These are phyloP conservation scores for Drosophila rubida DNA, from an alignment of 2,888 invertebrate genomes.

Conservation along the genomic window DNA sequence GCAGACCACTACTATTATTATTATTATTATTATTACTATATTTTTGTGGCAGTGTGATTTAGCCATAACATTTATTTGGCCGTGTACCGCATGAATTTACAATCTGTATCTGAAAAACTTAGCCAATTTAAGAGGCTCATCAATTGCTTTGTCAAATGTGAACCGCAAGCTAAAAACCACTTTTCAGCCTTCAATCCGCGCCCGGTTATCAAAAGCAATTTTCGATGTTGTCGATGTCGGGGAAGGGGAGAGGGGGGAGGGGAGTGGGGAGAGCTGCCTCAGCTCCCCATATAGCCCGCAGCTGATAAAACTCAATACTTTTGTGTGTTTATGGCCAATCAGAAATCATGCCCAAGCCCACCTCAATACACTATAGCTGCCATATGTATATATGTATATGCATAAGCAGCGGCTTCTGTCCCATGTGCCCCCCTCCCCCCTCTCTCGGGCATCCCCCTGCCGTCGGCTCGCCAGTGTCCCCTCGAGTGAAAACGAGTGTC, in stretches of 20 bases:
- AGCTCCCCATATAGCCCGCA: conserved; percentile 72
- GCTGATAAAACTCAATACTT: conserved; percentile 80
- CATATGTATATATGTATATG: conserved; percentile 48
- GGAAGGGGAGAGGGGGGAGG: neutral
- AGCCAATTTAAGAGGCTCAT: conserved; percentile 67
- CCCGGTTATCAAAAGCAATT: conserved; percentile 77
- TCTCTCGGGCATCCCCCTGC: neutral
- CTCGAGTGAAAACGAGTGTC: conserved; percentile 71
- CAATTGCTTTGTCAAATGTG: conserved; percentile 76
- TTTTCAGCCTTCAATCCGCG: conserved; percentile 68
- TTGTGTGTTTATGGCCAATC: conserved; percentile 79
- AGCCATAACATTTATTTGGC: conserved; percentile 37
- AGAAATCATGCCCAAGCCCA: conserved; percentile 79
- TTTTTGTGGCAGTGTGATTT: conserved; percentile 55
- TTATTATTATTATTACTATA: too few relatives aligned
- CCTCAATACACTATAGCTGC: conserved; percentile 44
- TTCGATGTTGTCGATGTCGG: conserved; percentile 33
- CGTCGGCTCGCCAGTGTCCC: conserved; percentile 17
- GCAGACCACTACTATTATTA: conserved; percentile 48
- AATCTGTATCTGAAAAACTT: conserved; percentile 34
- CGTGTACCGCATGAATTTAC: conserved; percentile 36
- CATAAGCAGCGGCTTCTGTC: conserved; percentile 62
- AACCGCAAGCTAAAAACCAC: conserved; percentile 73
- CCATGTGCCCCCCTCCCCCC: neutral
- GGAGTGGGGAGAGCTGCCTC: neutral